These are phyloP conservation scores for Platycercus adscitus DNA, from an alignment of 2,113 vertebrate genomes.

Conservation along the genomic window DNA sequence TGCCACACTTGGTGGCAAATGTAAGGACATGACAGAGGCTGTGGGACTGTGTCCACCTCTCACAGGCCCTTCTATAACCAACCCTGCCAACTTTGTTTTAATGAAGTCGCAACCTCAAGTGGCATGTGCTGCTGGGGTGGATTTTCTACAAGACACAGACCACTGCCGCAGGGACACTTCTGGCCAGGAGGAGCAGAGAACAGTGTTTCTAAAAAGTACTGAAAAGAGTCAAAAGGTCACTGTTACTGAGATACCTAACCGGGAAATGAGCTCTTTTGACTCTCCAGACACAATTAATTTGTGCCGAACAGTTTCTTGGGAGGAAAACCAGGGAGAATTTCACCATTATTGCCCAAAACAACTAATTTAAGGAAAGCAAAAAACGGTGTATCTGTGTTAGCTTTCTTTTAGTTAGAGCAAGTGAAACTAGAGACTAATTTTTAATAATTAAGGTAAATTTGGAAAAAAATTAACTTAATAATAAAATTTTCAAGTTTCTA, in stretches of 20 bases:
- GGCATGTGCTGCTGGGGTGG: neutral
- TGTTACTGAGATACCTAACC: neutral
- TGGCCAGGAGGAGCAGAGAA: neutral
- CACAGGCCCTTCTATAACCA: neutral
- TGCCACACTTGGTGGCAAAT: neutral
- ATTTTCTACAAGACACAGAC: neutral
- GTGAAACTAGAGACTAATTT: neutral
- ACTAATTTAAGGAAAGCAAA: neutral
- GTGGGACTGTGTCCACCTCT: neutral
- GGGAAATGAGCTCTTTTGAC: neutral
- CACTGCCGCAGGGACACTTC: accelerated
- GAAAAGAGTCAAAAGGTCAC: neutral
- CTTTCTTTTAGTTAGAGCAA: neutral
- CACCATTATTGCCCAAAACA: neutral
- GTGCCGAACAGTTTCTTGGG: neutral
- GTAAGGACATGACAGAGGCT: neutral
- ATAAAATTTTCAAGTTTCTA: neutral
- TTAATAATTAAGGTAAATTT: neutral
- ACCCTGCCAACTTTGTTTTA: neutral
- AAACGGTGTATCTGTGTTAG: neutral
- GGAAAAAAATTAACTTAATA: neutral
- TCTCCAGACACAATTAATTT: neutral
- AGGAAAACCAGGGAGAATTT: neutral
- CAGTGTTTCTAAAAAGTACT: neutral
- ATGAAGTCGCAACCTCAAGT: neutral